Base-by-base conservation (phyloP, 2,797 vertebrate species). In the Tympanoctomys barrerae region DNA sequence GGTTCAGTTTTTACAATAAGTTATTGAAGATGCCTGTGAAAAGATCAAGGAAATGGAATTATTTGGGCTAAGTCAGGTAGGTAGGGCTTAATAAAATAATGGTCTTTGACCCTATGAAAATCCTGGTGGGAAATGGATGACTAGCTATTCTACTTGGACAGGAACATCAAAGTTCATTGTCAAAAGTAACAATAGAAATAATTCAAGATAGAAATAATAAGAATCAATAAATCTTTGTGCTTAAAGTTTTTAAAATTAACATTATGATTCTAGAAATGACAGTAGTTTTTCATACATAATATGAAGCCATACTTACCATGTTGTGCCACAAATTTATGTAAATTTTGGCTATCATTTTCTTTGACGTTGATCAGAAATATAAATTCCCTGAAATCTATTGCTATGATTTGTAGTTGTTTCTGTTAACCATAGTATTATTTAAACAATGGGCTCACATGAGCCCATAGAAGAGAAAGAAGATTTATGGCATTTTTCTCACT, bases 61-160 rank as follows among this genome's bases (percentile, higher is more conserved):
- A 61, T 95, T 91, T 94, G 54, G 36, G 16, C 66, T 90, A 11
- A 95, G 26, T 19, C 94, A 78, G 31, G 64, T 66, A 90, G 33
- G 7, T 85, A 24, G 79, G 33, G 19, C 85, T 24, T 87, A 39
- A 80, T 71, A 80, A 46, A 73, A 54, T n/a, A 28, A 87, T 66
- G 52, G 54, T 90, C 26, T 87, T 94, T 7, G 84, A 64, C 4
- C 5, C 46, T 52, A 33, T 68, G 62, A 81, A 54, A 88, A 36
- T 70, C 64, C 84, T n/a, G 66, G 42, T 2, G 78, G 33, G 36
- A 97, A 93, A 54, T 1, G 83, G 70, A 70, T 36, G 80, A 78
- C 13, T 14, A 87, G 10, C n/a, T 89, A 33, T 82, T 90, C 26
- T 89, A 42, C 66, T 85, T 73, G 61, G 28, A 77, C 14, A 57